These are phyloP conservation scores for Holocentrus rufus DNA, from an alignment of 2,797 vertebrate genomes.

Conservation along the genomic window DNA sequence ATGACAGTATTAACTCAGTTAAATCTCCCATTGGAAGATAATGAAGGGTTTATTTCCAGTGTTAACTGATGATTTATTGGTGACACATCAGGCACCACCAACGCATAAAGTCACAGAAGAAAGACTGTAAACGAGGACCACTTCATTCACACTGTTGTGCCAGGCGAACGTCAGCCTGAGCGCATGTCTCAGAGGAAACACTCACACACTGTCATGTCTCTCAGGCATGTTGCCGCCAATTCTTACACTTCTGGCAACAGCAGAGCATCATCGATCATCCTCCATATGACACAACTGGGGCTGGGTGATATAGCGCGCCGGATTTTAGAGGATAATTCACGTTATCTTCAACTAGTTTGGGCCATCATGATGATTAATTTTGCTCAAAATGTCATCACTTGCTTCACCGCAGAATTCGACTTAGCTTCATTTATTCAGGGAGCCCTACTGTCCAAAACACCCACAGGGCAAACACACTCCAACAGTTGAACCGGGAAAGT, in stretches of 20 bases:
- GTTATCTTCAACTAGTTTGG: too few species aligned
- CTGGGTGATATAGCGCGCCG: slow-evolving; percentile 1
- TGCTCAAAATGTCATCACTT: too few species aligned
- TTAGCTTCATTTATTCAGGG: too few species aligned
- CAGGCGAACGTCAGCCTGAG: background rate
- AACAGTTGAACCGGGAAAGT: too few species aligned
- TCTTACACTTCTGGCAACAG: slow-evolving; percentile 31
- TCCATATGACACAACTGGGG: background rate
- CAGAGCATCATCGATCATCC: slow-evolving; percentile 31
- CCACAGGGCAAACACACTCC: too few species aligned
- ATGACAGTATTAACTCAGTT: background rate
- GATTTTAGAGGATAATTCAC: background rate
- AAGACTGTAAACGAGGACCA: background rate
- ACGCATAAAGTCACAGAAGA: slow-evolving; percentile 8
- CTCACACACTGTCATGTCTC: slow-evolving; percentile 5
- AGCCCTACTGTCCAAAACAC: too few species aligned
- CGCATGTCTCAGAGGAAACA: background rate
- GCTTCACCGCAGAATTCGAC: too few species aligned
- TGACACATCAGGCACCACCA: background rate
- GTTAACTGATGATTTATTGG: background rate
- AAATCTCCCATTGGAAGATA: background rate
- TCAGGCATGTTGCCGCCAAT: slow-evolving; percentile 31
- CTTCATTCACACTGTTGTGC: slow-evolving; percentile 1
- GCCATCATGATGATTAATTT: too few species aligned
- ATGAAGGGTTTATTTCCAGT: background rate